Base-by-base conservation (phyloP, 2,797 vertebrate genomes). In the Momotus momota region DNA sequence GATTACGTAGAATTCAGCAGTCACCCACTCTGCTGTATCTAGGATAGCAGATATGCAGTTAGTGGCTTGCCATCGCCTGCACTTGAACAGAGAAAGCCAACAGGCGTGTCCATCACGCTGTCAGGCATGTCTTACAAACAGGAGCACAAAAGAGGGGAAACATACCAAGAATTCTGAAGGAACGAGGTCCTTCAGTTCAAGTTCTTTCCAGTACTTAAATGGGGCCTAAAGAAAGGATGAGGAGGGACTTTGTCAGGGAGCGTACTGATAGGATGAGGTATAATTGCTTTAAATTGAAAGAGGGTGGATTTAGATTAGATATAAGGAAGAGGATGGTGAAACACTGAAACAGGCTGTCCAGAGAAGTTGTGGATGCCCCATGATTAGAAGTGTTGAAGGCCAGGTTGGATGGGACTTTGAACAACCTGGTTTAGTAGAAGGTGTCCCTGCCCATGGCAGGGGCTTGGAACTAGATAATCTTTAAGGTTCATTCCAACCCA, bases 1-100 rank as follows among this genome's bases (percentile, higher is more conserved):
- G 12, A 8, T 3, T 31, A 3, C 1, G 1, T 43, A 35, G 14
- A 81, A 81, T 52, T 58, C 45, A 10, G 8, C 3, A 3, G 1
- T 31, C 16, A 60, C 8, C 8, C 43, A 5, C 78, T 70, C 61
- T 82, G 14, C 20, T 38, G 7, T 51, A 48, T 14, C 13, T 38
- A 48, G 45, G 17, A 31, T 22, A 54, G 29, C 16, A 70, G 33
- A 10, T n/a, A 12, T 58, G 45, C 3, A 58, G 2, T 60, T 62
- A 49, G 10, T 27, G 15, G 21, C 3, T n/a, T 66, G 16, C 26
- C 26, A 15, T 73, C 43, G 1, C 51, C 51, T 51, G 23, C 8
- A 22, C 19, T 14, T 79, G 13, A 38, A 6, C 21, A 79, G 26
- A 29, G 38, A 74, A 25, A 7, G 54, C 11, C 66, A 45, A 13